Conservation (phyloP, 2,888 invertebrate genomes). For the Cotesia congregata region DNA sequence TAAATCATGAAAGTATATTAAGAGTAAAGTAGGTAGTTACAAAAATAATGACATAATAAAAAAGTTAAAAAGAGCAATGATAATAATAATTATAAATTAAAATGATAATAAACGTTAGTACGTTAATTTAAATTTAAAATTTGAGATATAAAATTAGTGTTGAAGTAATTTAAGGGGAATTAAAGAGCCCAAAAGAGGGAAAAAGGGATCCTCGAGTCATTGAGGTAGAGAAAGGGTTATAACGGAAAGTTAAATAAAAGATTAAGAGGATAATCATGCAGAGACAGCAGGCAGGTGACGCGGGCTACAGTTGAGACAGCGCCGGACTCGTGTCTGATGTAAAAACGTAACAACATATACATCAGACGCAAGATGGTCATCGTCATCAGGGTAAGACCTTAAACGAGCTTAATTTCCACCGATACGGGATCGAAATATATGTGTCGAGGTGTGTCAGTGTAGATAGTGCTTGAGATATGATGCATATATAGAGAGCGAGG, state of each 20-base stretch:
- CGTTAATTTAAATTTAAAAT: background rate
- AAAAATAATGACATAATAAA: background rate
- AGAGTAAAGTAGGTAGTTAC: background rate
- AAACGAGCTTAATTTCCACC: background rate
- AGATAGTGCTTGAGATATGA: background rate
- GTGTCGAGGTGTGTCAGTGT: background rate
- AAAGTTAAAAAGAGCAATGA: background rate
- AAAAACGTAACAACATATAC: background rate
- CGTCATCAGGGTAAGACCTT: background rate
- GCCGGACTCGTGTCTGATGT: background rate
- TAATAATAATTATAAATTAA: background rate
- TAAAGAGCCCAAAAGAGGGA: background rate
- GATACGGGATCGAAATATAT: background rate
- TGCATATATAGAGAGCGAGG: background rate
- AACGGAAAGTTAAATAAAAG: background rate
- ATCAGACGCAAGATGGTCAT: background rate
- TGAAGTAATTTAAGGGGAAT: background rate
- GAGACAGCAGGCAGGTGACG: background rate
- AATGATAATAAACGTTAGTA: background rate
- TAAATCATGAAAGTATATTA: background rate
- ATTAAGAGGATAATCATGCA: background rate
- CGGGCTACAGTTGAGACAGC: background rate
- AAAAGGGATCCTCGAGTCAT: background rate
- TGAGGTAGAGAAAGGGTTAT: background rate
- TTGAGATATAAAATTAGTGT: background rate